Percentiles rank a stretch among this genome's conserved stretches.
phyloP scores from a whole-genome alignment of 2,113 vertebrate genomes.

The Octodon degus region DNA sequence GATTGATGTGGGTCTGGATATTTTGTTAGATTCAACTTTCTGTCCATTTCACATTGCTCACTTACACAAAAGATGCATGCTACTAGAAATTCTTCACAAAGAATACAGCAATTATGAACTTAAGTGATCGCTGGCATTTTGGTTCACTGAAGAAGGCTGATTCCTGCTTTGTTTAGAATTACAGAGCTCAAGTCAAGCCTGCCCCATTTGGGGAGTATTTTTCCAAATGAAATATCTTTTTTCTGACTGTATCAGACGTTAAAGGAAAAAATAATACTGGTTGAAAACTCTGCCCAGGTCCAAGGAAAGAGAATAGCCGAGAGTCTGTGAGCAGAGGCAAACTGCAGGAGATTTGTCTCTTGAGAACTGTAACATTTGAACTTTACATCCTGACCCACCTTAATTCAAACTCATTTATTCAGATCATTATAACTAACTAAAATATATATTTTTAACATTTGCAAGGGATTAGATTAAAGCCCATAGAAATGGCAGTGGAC shows the following conservation, averaged over 20 bases:
- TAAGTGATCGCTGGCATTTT: constrained; percentile 76
- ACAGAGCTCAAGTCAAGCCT: constrained; percentile 49
- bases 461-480: constrained; percentile 80
- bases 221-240: constrained; percentile 56
- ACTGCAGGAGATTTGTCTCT: constrained; percentile 80
- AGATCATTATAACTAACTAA: constrained; percentile 84
- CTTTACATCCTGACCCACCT: constrained; percentile 84
- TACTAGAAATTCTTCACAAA: constrained; percentile 76
- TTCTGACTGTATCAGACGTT: constrained; percentile 31
- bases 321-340: background rate
- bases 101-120: constrained; percentile 79
- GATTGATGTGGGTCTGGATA: constrained; percentile 86
- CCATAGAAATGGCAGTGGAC: constrained; percentile 74
- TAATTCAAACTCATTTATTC: constrained; percentile 83
- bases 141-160: constrained; percentile 59
- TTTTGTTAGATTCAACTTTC: constrained; percentile 85
- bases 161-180: constrained; percentile 71
- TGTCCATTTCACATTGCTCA: constrained; percentile 80
- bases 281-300: constrained; percentile 45
- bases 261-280: background rate
- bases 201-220: constrained; percentile 33
- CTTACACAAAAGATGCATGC: constrained; percentile 81
- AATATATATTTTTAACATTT: constrained; percentile 86
- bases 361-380: constrained; percentile 86
- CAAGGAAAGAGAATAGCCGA: constrained; percentile 33